Base-by-base conservation (phyloP, 1,140 invertebrate species). In the Formica selysi region DNA sequence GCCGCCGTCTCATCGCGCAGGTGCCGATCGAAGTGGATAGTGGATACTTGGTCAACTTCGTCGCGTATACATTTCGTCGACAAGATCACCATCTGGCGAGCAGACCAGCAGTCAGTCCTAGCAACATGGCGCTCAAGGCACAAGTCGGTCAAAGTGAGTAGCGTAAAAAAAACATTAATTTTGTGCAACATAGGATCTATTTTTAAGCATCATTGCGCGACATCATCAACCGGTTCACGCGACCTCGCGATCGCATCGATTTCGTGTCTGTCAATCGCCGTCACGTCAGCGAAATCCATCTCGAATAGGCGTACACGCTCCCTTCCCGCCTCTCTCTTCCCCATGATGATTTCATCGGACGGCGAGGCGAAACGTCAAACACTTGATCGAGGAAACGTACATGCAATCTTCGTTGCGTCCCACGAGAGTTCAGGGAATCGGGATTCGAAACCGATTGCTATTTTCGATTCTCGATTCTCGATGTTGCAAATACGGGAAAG, bases 101-200 rank as follows among this genome's bases (percentile, higher is more conserved):
- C 32, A 54, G 16, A 62, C 38, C 1, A n/a, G 3, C n/a, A 89
- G 61, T 88, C 79, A 93, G 91, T 93, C 90, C 91, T 59, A 88
- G 92, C 94, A 96, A 95, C 94, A 96, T 96, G 96, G 96, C 96
- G 94, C 95, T 96, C 87, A 96, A 96, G 93, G 93, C 87, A 91
- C 94, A 96, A 91, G 96, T 96, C 86, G 96, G 96, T 89, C 95
- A 96, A 91, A 96, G 96, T 96, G 93, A 96, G 96, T 96, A 93
- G 44, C 22, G 48, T 73, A 76, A 91, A 91, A 94, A 92, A 87
- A 89, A 22, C 92, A n/a, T 88, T 88, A 93, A 93, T 91, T 93
- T 92, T 80, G 54, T 86, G 64, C 83, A 7, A 62, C 76, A 62
- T 71, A 87, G 13, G 3, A 16, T 71, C 51, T 51, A 76, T 61